Conservation (phyloP, 2,888 invertebrate genomes). For the Caradrina clavipalpis region DNA sequence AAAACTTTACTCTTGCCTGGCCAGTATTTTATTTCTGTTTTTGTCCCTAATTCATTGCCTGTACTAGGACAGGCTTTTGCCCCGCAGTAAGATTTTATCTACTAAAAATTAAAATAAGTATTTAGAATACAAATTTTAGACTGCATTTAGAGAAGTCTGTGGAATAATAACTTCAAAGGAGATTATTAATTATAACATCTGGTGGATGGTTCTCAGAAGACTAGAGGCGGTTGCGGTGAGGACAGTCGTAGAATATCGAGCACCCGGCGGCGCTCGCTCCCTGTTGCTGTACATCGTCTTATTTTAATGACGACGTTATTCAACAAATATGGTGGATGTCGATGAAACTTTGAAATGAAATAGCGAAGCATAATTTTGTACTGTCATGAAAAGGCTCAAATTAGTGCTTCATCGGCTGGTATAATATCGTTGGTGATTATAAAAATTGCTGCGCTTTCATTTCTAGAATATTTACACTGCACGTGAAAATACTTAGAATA, state of each 20-base stretch:
- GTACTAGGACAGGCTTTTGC: neutral
- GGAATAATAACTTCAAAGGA: conserved; percentile 57
- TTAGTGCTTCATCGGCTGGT: conserved; percentile 4
- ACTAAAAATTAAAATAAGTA: too few relatives aligned
- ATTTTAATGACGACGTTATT: conserved; percentile 52
- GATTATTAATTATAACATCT: conserved; percentile 71
- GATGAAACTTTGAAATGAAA: conserved; percentile 33
- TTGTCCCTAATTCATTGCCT: neutral
- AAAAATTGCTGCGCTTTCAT: neutral
- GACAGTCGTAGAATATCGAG: conserved; percentile 51
- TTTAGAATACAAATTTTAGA: neutral
- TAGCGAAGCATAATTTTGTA: conserved; percentile 3
- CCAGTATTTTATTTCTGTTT: conserved; percentile 5
- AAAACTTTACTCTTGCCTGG: neutral
- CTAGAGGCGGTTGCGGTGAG: conserved; percentile 50
- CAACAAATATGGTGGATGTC: conserved; percentile 27
- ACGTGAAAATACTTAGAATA: conserved; percentile 2
- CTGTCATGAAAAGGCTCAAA: conserved; percentile 16
- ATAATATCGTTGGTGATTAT: conserved; percentile 4
- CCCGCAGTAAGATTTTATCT: neutral
- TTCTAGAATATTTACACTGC: neutral
- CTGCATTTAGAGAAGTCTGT: conserved; percentile 16
- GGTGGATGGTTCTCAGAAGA: conserved; percentile 72
- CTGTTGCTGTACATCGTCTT: conserved; percentile 30
- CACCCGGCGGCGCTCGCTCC: conserved; percentile 19